Percentiles rank a stretch among this genome's conserved stretches.
These are phyloP conservation scores for Diplodus puntazzo DNA, from an alignment of 2,797 vertebrate species.

Conservation along the genomic window DNA sequence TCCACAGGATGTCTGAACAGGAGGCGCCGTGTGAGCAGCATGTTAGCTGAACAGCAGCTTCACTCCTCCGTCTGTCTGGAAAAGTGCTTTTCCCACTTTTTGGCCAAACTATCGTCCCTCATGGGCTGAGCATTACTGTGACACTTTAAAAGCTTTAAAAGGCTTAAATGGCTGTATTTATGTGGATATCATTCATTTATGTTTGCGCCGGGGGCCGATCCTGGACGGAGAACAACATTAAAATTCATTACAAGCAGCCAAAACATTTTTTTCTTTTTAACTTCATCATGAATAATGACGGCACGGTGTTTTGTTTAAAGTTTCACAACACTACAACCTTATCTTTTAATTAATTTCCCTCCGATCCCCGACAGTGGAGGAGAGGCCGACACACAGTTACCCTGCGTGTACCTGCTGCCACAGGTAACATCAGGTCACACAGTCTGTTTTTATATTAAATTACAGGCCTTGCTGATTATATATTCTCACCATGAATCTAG, in stretches of 20 bases:
- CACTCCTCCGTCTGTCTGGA: not conserved
- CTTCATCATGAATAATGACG: constrained; percentile 19
- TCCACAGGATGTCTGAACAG: not conserved
- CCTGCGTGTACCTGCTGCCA: not conserved
- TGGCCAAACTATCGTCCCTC: not conserved
- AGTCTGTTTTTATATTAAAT: not conserved
- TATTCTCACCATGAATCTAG: not conserved
- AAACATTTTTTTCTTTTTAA: not conserved
- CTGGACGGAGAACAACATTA: not conserved
- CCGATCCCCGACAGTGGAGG: constrained; percentile 14
- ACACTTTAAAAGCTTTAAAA: constrained; percentile 3
- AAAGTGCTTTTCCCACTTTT: not conserved
- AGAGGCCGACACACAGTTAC: not conserved
- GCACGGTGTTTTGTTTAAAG: constrained; percentile 10
- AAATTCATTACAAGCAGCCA: not conserved
- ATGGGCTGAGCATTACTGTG: not conserved
- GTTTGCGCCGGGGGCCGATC: not conserved
- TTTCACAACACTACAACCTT: constrained; percentile 15
- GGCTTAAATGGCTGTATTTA: not conserved
- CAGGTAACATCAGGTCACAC: too few species aligned
- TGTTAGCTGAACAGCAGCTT: not conserved
- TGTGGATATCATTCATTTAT: not conserved
- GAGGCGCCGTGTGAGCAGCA: not conserved
- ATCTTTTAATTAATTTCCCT: constrained; percentile 44
- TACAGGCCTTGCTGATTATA: not conserved